A percentile compares a stretch with the other conserved stretches of the same genome.
Conservation (phyloP, 2,113 vertebrate genomes). For the Albula goreensis region DNA sequence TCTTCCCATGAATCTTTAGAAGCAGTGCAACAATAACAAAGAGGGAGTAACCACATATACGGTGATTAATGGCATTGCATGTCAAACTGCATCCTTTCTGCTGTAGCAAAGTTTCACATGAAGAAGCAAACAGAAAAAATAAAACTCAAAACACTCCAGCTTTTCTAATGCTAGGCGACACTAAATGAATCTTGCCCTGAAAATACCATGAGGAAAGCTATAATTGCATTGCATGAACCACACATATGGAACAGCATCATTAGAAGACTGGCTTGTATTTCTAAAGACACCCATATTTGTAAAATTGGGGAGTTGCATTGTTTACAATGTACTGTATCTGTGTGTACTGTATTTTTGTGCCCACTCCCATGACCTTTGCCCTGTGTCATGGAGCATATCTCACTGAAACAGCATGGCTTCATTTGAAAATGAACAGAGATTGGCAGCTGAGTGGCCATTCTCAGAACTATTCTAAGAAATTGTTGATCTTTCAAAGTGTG, state of each 20-base stretch:
- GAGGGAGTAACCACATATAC: conserved; percentile 21
- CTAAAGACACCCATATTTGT: not conserved
- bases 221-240: not conserved
- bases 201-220: not conserved
- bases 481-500: not conserved
- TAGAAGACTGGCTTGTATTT: not conserved
- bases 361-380: conserved; percentile 12
- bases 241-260: not conserved
- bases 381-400: not conserved
- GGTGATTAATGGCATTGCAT: conserved; percentile 27
- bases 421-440: conserved; percentile 12
- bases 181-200: not conserved
- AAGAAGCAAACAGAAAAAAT: not conserved
- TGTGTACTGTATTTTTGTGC: not conserved
- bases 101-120: not conserved
- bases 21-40: conserved; percentile 15
- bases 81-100: conserved; percentile 11
- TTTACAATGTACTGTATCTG: not conserved
- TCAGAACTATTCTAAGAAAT: not conserved
- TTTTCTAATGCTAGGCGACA: not conserved
- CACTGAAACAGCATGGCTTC: conserved; percentile 1
- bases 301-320: not conserved
- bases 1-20: conserved; percentile 2
- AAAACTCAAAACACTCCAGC: not conserved
- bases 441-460: not conserved